These are phyloP conservation scores for Cirrhinus mrigala DNA, from an alignment of 2,797 vertebrate species.

Conservation along the genomic window DNA sequence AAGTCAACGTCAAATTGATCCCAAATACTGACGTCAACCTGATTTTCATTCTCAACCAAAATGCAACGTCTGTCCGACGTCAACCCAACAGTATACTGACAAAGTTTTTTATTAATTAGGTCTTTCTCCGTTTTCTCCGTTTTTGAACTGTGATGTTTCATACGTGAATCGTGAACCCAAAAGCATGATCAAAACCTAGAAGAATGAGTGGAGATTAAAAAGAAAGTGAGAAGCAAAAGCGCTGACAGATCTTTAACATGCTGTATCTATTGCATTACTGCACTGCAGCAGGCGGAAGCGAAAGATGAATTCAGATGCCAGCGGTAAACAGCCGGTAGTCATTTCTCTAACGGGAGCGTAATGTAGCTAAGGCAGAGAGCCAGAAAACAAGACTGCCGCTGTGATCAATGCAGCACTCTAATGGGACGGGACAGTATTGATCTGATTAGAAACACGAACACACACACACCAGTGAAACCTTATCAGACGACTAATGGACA, in stretches of 20 bases:
- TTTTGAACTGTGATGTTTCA: background rate
- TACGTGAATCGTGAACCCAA: background rate
- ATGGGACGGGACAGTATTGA: slow-evolving; percentile 74
- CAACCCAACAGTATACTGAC: too few relatives aligned
- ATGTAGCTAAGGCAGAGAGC: slow-evolving; percentile 31
- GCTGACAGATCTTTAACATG: background rate
- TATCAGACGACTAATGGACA: background rate
- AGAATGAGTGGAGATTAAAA: background rate
- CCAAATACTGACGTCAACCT: too few relatives aligned
- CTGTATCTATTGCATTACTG: background rate
- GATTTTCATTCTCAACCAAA: too few relatives aligned
- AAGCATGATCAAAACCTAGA: background rate
- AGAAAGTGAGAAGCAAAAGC: background rate
- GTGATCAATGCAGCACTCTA: slow-evolving; percentile 66
- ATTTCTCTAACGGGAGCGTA: background rate
- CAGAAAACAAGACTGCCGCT: slow-evolving; percentile 46
- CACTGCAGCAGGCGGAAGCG: background rate
- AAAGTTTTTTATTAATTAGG: too few relatives aligned
- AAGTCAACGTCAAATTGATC: too few relatives aligned
- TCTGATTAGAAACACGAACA: slow-evolving; percentile 55
- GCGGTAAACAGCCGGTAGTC: too few relatives aligned
- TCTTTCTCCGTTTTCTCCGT: too few relatives aligned
- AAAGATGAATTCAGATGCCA: background rate
- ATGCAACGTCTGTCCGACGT: too few relatives aligned
- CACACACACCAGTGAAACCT: background rate